Percentiles rank a stretch among this genome's conserved stretches.
Evolutionary conservation across 2,888 invertebrate species (phyloP).

Genomic region (Oscheius sp.): DNA sequence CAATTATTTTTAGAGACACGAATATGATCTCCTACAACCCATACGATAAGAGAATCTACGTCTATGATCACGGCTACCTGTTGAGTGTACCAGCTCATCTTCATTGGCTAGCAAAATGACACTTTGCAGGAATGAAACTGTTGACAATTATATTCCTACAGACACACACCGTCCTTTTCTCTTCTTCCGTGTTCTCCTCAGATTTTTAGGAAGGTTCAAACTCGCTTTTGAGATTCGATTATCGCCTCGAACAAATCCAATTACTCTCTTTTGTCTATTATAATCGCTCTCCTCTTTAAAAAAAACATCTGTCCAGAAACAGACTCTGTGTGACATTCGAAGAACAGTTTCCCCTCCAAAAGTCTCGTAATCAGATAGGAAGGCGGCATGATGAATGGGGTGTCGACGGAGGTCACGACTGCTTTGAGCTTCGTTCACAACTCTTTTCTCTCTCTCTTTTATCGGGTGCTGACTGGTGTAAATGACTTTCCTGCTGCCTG

Average conservation of each 20-base stretch:
- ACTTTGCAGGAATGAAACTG: neutral
- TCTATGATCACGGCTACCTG: conserved; percentile 73
- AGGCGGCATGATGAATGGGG: too few relatives aligned
- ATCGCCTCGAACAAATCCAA: neutral
- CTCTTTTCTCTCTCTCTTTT: too few relatives aligned
- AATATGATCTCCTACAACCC: conserved; percentile 73
- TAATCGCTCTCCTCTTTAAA: neutral
- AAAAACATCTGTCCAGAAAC: too few relatives aligned
- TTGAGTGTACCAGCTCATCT: conserved; percentile 71
- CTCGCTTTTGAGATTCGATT: neutral
- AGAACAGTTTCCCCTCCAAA: too few relatives aligned
- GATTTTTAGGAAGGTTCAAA: neutral
- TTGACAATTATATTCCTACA: neutral
- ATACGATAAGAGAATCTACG: conserved; percentile 72
- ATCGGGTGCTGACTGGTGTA: too few relatives aligned
- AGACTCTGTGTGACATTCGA: too few relatives aligned
- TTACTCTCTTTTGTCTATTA: neutral
- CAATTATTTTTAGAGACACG: conserved; percentile 54
- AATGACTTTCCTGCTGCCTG: too few relatives aligned
- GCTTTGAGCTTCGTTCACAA: too few relatives aligned
- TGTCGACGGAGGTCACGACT: too few relatives aligned
- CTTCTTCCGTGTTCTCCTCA: too few relatives aligned
- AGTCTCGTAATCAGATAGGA: too few relatives aligned
- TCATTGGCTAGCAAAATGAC: conserved; percentile 68
- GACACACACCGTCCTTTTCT: too few relatives aligned